These are phyloP conservation scores for Thumatha senex DNA, from an alignment of 2,888 invertebrate genomes.

Conservation along the genomic window DNA sequence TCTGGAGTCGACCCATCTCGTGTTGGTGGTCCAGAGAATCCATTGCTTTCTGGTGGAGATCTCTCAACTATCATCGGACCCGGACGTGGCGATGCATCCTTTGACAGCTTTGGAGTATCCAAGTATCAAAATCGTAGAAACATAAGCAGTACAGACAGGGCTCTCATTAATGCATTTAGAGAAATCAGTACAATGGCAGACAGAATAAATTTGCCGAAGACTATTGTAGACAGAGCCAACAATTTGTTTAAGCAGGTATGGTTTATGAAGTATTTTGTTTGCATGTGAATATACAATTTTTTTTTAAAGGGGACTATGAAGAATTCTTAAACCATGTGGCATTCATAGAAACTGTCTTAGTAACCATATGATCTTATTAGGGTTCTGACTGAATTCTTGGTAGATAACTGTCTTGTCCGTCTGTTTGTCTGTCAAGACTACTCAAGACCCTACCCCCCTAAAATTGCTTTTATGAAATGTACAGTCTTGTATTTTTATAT, in stretches of 20 bases:
- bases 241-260: slow-evolving; percentile 97
- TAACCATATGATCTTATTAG: too few relatives aligned
- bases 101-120: slow-evolving; percentile 92
- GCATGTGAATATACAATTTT: too few relatives aligned
- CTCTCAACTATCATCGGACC: slow-evolving; percentile 97
- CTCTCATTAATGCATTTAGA: slow-evolving; percentile 97
- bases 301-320: too few relatives aligned
- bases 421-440: too few relatives aligned
- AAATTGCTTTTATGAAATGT: too few relatives aligned
- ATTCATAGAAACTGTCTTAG: too few relatives aligned
- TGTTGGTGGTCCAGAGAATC: slow-evolving; percentile 99
- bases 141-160: slow-evolving; percentile 97
- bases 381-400: too few relatives aligned
- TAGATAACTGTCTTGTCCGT: too few relatives aligned
- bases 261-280: not conserved
- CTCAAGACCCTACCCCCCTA: too few relatives aligned
- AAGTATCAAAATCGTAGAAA: slow-evolving; percentile 90
- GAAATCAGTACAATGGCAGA: slow-evolving; percentile 99
- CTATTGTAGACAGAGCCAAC: slow-evolving; percentile 98
- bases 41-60: slow-evolving; percentile 96
- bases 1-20: slow-evolving; percentile 98
- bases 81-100: slow-evolving; percentile 90
- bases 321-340: too few relatives aligned
- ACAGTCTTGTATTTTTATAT: too few relatives aligned
- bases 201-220: slow-evolving; percentile 97